phyloP scores from a whole-genome alignment of 2,888 invertebrate genomes.

The Acronicta aceris region DNA sequence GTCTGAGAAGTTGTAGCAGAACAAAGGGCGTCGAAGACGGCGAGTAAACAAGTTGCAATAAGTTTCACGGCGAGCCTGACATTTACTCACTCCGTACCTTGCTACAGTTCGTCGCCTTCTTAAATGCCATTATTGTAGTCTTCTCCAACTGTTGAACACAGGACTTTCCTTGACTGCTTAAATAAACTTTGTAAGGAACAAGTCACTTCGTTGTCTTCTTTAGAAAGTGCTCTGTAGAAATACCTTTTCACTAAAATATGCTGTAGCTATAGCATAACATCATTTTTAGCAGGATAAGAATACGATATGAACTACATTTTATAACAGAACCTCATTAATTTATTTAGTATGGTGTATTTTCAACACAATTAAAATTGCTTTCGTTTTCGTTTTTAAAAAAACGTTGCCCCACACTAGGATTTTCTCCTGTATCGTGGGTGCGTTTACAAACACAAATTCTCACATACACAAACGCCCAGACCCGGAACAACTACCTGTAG shows the following conservation, averaged over 20 bases:
- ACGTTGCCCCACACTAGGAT: too few relatives aligned
- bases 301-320: background rate
- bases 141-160: constrained; percentile 61
- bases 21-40: constrained; percentile 81
- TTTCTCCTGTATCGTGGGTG: too few relatives aligned
- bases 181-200: constrained; percentile 42
- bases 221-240: constrained; percentile 9
- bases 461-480: too few relatives aligned
- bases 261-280: background rate
- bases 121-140: constrained; percentile 76
- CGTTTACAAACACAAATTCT: too few relatives aligned
- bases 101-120: constrained; percentile 58
- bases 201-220: constrained; percentile 43
- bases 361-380: constrained; percentile 22
- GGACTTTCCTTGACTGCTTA: constrained; percentile 37
- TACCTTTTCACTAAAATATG: constrained; percentile 7
- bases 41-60: constrained; percentile 86
- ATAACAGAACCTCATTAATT: background rate
- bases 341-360: background rate
- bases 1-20: constrained; percentile 79
- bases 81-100: constrained; percentile 65
- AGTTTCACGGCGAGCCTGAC: constrained; percentile 76
- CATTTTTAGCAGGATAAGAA: background rate
- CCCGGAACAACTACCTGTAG: too few relatives aligned
- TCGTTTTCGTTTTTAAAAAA: too few relatives aligned